Evolutionary conservation across 1,140 invertebrate species (phyloP).

Genomic region (Leptinotarsa lineolata): DNA sequence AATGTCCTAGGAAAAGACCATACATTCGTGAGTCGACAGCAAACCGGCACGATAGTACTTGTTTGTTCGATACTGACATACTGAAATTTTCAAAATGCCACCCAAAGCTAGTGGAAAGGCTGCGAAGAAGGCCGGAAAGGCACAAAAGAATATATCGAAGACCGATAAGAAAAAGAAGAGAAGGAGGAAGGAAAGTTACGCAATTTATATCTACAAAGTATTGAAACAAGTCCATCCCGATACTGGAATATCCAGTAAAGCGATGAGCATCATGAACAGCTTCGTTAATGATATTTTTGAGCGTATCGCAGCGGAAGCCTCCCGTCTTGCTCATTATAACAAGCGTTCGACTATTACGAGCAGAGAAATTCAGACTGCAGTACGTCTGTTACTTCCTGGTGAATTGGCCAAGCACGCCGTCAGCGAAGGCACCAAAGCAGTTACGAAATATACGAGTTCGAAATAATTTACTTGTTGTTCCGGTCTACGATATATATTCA

Average conservation of each 20-base stretch:
- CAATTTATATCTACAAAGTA: slow-evolving; percentile 73
- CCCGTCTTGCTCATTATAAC: slow-evolving; percentile 72
- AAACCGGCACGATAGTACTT: too few relatives aligned
- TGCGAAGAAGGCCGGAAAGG: slow-evolving; percentile 62
- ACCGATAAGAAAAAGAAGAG: slow-evolving; percentile 62
- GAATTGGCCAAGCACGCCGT: slow-evolving; percentile 66
- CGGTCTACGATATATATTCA: background rate
- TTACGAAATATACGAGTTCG: slow-evolving; percentile 63
- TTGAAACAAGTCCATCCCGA: slow-evolving; percentile 73
- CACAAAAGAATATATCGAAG: slow-evolving; percentile 62
- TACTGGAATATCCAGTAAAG: slow-evolving; percentile 68
- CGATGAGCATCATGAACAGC: slow-evolving; percentile 64
- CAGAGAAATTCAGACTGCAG: slow-evolving; percentile 62
- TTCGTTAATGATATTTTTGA: slow-evolving; percentile 68
- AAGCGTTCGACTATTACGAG: slow-evolving; percentile 66
- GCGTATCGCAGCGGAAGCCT: slow-evolving; percentile 71
- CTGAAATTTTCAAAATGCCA: slow-evolving; percentile 49
- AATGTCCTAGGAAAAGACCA: too few relatives aligned
- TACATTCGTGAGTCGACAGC: too few relatives aligned
- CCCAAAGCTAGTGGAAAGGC: slow-evolving; percentile 59
- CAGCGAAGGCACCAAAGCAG: slow-evolving; percentile 65
- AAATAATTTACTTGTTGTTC: slow-evolving; percentile 52
- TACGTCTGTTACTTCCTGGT: slow-evolving; percentile 62
- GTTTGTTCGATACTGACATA: too few relatives aligned
- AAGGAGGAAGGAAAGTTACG: slow-evolving; percentile 70